Evolutionary conservation across 2,888 invertebrate species (phyloP).

Genomic region (Zaprionus obscuricornis): DNA sequence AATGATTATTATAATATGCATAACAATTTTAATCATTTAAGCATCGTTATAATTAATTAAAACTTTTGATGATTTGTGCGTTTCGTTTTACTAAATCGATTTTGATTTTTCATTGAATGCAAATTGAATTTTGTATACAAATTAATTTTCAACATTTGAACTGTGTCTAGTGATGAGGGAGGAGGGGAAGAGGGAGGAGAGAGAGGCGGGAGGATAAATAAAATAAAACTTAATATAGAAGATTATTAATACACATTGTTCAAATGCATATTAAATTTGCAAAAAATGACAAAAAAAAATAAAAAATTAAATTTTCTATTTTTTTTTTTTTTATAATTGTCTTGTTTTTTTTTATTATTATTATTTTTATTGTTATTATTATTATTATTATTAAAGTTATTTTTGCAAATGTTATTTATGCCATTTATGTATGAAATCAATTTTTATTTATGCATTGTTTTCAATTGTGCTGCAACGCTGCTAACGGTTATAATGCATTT

Average conservation of each 20-base stretch:
- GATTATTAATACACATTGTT: no score
- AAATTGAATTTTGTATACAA: neutral
- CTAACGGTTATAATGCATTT: slow-evolving; percentile 48
- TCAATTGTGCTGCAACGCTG: slow-evolving; percentile 40
- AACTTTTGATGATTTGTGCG: slow-evolving; percentile 27
- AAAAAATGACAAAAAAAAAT: no score
- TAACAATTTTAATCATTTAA: slow-evolving; percentile 34
- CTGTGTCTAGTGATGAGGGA: no score
- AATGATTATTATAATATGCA: no score
- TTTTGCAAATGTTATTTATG: no score
- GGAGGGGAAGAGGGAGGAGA: no score
- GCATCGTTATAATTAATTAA: slow-evolving; percentile 33
- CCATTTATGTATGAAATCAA: no score
- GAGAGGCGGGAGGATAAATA: no score
- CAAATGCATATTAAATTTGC: no score
- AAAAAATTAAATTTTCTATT: neutral
- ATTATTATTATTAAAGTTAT: no score
- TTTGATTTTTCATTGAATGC: neutral
- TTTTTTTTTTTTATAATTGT: neutral
- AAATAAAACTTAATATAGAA: no score
- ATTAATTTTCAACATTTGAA: neutral
- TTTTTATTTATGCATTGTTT: slow-evolving; percentile 51
- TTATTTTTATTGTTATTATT: neutral
- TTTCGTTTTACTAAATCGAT: slow-evolving; percentile 19
- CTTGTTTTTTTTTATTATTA: neutral